Conservation (phyloP, 2,888 invertebrate species). For the Hedya salicella region DNA sequence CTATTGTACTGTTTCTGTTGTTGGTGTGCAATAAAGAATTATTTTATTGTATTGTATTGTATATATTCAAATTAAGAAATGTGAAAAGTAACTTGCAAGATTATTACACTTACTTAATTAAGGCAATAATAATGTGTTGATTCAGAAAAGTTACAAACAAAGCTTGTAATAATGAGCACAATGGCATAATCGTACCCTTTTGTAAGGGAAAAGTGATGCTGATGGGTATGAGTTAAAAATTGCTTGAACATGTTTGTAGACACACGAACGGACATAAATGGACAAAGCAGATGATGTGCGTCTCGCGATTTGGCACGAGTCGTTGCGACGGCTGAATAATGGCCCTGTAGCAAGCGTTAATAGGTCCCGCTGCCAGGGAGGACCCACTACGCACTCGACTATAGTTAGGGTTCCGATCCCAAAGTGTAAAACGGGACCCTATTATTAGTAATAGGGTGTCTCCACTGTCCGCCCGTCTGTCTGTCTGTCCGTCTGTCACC, state of each 20-base stretch:
- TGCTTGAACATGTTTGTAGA: neutral
- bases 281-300: conserved; percentile 6
- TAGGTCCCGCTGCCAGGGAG: conserved; percentile 1
- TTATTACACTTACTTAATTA: too few species aligned
- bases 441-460: too few species aligned
- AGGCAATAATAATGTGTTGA: too few species aligned
- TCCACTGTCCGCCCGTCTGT: too few species aligned
- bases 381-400: neutral
- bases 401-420: neutral
- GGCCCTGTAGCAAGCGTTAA: conserved; percentile 17
- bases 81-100: too few species aligned
- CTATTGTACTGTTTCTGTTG: too few species aligned
- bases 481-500: too few species aligned
- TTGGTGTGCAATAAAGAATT: too few species aligned
- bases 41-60: too few species aligned
- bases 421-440: too few species aligned
- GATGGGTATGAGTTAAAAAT: neutral
- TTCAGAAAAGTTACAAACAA: too few species aligned
- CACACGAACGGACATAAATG: neutral
- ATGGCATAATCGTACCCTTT: neutral
- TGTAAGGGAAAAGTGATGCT: neutral
- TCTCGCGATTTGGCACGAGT: conserved; percentile 17
- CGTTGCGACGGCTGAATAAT: conserved; percentile 11
- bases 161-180: neutral
- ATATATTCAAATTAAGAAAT: too few species aligned